These are phyloP conservation scores for Spilarctia lutea DNA, from an alignment of 2,888 invertebrate genomes.

Conservation along the genomic window DNA sequence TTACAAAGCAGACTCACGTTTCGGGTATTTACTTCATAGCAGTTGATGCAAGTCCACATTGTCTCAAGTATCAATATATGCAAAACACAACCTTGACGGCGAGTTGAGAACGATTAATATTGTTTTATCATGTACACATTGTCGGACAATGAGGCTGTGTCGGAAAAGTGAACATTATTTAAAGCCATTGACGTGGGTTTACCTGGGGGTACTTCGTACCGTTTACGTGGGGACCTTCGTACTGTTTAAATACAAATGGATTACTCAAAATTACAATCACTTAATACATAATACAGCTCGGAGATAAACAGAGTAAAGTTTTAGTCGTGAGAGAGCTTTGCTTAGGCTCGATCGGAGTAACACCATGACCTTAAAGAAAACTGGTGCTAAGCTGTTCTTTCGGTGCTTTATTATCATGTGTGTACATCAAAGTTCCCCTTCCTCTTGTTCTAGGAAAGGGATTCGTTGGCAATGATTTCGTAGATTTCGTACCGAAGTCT, in stretches of 20 bases:
- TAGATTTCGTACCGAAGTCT: too few relatives aligned
- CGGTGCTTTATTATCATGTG: too few relatives aligned
- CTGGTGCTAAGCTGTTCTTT: too few relatives aligned
- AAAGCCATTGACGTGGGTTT: constrained; percentile 71
- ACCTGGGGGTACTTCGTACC: constrained; percentile 35
- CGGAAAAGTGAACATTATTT: constrained; percentile 81
- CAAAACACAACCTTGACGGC: constrained; percentile 66
- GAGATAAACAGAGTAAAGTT: too few relatives aligned
- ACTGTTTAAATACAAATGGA: constrained; percentile 39
- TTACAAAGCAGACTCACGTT: constrained; percentile 61
- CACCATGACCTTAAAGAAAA: too few relatives aligned
- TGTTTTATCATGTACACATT: constrained; percentile 74
- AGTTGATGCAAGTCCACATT: constrained; percentile 64
- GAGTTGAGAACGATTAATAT: constrained; percentile 65
- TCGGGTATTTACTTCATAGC: constrained; percentile 40
- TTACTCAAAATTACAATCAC: background rate
- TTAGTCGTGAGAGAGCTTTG: too few relatives aligned
- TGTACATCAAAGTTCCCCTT: too few relatives aligned
- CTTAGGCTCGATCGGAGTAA: too few relatives aligned
- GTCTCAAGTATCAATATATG: constrained; percentile 64
- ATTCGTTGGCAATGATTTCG: too few relatives aligned
- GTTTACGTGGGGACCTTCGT: constrained; percentile 41
- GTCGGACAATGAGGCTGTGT: constrained; percentile 73
- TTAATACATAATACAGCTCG: constrained; percentile 27
- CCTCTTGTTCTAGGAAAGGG: too few relatives aligned